Percentiles rank a stretch among this genome's conserved stretches.
phyloP scores from a whole-genome alignment of 2,888 invertebrate genomes.

The Epinotia brunnichana region DNA sequence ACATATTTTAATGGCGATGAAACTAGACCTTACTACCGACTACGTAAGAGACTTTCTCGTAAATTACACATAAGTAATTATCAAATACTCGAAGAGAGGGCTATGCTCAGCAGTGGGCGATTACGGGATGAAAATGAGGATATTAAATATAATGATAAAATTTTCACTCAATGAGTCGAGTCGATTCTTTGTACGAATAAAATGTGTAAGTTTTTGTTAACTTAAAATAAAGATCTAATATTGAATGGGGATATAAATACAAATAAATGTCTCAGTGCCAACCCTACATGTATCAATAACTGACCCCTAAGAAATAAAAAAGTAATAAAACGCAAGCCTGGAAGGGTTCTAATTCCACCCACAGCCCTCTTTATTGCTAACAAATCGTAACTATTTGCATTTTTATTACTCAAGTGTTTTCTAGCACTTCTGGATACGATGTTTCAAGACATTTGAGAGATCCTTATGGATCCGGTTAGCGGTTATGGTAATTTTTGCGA shows the following conservation, averaged over 20 bases:
- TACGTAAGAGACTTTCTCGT: too few relatives aligned
- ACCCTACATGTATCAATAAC: slow-evolving; percentile 62
- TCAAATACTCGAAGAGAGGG: too few relatives aligned
- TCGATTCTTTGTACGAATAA: too few relatives aligned
- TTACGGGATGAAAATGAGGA: too few relatives aligned
- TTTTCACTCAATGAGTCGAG: too few relatives aligned
- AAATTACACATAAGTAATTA: too few relatives aligned
- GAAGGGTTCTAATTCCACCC: slow-evolving; percentile 63
- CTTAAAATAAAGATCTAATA: neutral
- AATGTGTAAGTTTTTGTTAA: too few relatives aligned
- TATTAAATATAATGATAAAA: too few relatives aligned
- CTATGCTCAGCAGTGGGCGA: too few relatives aligned
- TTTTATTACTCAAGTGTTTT: slow-evolving; percentile 49
- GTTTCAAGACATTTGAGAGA: slow-evolving; percentile 33
- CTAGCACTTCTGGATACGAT: slow-evolving; percentile 38
- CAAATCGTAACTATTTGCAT: slow-evolving; percentile 57
- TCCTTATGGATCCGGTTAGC: slow-evolving; percentile 2
- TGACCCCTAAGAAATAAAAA: slow-evolving; percentile 80
- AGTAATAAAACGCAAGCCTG: slow-evolving; percentile 80
- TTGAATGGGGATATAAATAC: neutral
- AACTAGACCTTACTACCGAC: too few relatives aligned
- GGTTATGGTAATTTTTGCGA: slow-evolving; percentile 16
- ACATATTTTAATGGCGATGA: too few relatives aligned
- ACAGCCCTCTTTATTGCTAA: slow-evolving; percentile 50
- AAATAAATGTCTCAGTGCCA: slow-evolving; percentile 45